phyloP scores from a whole-genome alignment of 1,140 invertebrate species.

The Cyphomyrmex costatus region DNA sequence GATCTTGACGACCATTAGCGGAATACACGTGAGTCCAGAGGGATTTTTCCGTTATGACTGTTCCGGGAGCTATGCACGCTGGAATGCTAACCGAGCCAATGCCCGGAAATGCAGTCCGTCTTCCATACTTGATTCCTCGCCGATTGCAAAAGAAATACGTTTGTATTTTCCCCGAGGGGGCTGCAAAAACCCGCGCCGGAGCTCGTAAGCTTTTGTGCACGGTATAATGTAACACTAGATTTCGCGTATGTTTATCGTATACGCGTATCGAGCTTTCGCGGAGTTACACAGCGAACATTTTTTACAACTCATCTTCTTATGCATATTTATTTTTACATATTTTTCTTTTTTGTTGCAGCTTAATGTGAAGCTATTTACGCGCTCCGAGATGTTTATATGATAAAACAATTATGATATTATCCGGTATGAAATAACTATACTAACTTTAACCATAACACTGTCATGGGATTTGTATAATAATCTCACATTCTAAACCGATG shows the following conservation, averaged over 20 bases:
- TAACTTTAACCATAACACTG: background rate
- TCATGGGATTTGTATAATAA: slow-evolving; percentile 49
- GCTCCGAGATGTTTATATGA: background rate
- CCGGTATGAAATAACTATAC: background rate
- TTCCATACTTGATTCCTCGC: slow-evolving; percentile 67
- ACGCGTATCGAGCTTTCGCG: background rate
- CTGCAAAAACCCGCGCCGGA: slow-evolving; percentile 55
- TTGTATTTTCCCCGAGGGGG: slow-evolving; percentile 48
- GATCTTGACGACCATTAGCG: slow-evolving; percentile 76
- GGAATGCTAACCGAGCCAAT: slow-evolving; percentile 69
- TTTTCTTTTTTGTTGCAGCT: background rate
- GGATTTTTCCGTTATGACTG: slow-evolving; percentile 64
- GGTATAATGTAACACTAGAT: background rate
- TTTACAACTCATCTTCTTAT: no score
- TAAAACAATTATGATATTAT: slow-evolving; percentile 46
- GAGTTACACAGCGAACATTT: background rate
- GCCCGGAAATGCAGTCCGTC: slow-evolving; percentile 71
- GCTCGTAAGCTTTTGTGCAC: slow-evolving; percentile 1
- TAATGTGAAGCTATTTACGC: background rate
- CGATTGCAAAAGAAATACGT: slow-evolving; percentile 64
- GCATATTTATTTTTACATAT: background rate
- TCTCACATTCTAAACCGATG: slow-evolving; percentile 35
- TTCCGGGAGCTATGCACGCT: slow-evolving; percentile 46
- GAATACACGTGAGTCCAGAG: slow-evolving; percentile 64
- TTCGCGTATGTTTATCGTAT: background rate